These are phyloP conservation scores for Germaria angustata DNA, from an alignment of 2,888 invertebrate genomes.

Conservation along the genomic window DNA sequence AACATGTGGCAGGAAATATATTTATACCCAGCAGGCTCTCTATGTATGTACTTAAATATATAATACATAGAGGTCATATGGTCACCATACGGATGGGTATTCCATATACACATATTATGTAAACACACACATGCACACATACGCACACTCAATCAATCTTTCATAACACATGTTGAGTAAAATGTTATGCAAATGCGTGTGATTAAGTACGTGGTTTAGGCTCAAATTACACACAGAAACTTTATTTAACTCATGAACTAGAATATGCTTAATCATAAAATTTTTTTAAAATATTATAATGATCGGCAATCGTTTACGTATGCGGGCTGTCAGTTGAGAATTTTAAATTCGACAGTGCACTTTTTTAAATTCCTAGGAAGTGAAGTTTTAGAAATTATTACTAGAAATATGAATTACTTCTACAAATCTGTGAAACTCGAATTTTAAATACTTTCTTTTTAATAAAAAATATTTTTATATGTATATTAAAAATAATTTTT, in stretches of 20 bases:
- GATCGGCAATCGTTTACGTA: not conserved
- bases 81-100: not conserved
- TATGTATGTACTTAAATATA: conserved; percentile 19
- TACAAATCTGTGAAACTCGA: no score
- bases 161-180: not conserved
- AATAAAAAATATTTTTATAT: no score
- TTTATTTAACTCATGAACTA: conserved; percentile 8
- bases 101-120: no score
- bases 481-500: no score
- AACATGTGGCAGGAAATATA: not conserved
- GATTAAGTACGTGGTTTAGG: conserved; percentile 8
- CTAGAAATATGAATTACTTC: no score
- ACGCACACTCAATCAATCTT: no score
- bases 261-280: conserved; percentile 5
- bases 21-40: not conserved
- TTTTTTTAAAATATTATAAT: not conserved
- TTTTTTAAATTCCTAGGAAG: no score
- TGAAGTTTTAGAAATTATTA: no score
- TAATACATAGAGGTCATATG: conserved; percentile 12
- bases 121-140: no score
- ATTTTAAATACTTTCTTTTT: no score
- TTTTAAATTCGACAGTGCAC: no score
- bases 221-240: not conserved
- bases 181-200: not conserved
- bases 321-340: not conserved